Base-by-base conservation (phyloP, 64 coral and sea anemone species). In the Actinia equina region DNA sequence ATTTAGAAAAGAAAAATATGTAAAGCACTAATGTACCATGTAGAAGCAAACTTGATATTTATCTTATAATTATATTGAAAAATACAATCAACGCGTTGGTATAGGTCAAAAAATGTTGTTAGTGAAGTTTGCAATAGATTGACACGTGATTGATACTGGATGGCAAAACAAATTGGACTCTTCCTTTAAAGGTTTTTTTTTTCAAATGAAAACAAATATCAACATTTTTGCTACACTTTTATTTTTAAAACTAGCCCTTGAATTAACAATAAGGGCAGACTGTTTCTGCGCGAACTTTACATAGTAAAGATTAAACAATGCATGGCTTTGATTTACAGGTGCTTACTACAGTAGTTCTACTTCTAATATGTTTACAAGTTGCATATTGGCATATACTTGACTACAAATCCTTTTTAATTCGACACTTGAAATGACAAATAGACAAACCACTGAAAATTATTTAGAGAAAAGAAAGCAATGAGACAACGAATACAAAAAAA, bases 191-290 rank as follows among this genome's bases (percentile, higher is more conserved):
- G 30, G 1, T 37, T 37, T 37, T 37, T 37, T 37, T 37, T 37
- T 54, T 6, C 6, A 54, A 57, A 57, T 5, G 55, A 57, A 57
- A 57, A 57, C 11, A 13, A 57, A 57, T 7, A 57, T 57, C 55
- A 57, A 12, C 5, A 74, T 8, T 74, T 74, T 74, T 79, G 44
- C 77, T 79, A 79, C 27, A 46, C 17, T 79, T 79, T 79, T 79
- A 79, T 79, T 79, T 16, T 26, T 79, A 79, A 41, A 46, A 79
- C 27, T 13, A 79, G 44, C 77, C 26, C 77, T 79, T 79, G 37
- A n/a, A 43, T 79, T 12, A 79, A 79, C 44, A 79, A 46, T 79
- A 37, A 79, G 77, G 77, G 77, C 30, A 46, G 77, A 79, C 77
- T 79, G 77, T 46, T 79, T 20, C 44, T 79, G 77, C 77, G 44